These are phyloP conservation scores for Bungarus multicinctus DNA, from an alignment of 2,113 vertebrate species.

Conservation along the genomic window DNA sequence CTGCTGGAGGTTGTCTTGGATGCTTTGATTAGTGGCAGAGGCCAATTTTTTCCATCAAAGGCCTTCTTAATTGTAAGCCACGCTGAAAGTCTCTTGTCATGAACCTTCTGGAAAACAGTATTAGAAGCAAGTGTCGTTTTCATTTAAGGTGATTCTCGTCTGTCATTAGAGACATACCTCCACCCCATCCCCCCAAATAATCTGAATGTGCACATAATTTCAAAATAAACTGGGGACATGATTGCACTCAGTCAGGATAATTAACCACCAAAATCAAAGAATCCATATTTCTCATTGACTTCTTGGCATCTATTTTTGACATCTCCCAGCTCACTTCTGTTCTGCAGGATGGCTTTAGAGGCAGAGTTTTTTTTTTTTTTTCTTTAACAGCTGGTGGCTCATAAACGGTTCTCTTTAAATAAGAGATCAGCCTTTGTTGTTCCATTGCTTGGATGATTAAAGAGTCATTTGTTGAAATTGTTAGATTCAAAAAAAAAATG, in stretches of 20 bases:
- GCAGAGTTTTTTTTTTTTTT: neutral
- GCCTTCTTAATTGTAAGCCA: conserved; percentile 61
- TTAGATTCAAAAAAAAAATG: conserved; percentile 37
- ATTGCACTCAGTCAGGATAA: conserved; percentile 6
- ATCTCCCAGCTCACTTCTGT: conserved; percentile 17
- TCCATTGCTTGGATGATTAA: conserved; percentile 63
- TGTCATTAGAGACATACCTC: neutral
- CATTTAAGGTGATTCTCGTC: conserved; percentile 52
- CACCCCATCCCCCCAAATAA: conserved; percentile 17
- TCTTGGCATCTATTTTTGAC: conserved; percentile 32
- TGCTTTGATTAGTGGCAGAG: conserved; percentile 62
- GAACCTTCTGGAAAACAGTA: conserved; percentile 46
- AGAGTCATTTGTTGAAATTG: conserved; percentile 62
- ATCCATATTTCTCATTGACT: conserved; percentile 29
- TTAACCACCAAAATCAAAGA: conserved; percentile 10
- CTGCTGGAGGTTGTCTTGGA: conserved; percentile 58
- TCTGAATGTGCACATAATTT: conserved; percentile 12
- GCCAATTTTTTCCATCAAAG: conserved; percentile 59
- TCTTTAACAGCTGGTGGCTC: conserved; percentile 47
- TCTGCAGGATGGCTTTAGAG: neutral
- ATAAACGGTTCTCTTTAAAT: conserved; percentile 58
- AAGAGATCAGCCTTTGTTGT: conserved; percentile 60
- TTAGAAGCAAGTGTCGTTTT: conserved; percentile 36
- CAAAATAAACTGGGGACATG: conserved; percentile 25
- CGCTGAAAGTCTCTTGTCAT: conserved; percentile 51